A percentile compares a stretch with the other conserved stretches of the same genome.
Evolutionary conservation across 2,888 invertebrate species (phyloP).

Genomic region (Thereva unica): DNA sequence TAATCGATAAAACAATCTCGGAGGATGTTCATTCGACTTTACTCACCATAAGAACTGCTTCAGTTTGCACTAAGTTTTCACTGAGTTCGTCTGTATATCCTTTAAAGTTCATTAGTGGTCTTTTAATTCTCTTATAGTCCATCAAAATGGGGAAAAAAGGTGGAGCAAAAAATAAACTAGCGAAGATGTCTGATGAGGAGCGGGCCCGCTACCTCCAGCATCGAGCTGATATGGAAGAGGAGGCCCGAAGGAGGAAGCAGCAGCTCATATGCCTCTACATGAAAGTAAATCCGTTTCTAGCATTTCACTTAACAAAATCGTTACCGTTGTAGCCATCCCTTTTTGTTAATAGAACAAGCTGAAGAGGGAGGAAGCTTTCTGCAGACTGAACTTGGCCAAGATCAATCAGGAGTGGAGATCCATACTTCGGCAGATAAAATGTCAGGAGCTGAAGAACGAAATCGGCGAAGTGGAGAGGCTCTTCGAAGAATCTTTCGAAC

Average conservation of each 20-base stretch:
- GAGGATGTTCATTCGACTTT: no score
- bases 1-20: no score
- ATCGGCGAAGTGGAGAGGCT: slow-evolving; percentile 63
- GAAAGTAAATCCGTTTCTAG: slow-evolving; percentile 63
- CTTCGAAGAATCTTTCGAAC: slow-evolving; percentile 61
- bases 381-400: slow-evolving; percentile 79
- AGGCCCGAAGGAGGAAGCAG: slow-evolving; percentile 76
- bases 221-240: slow-evolving; percentile 80
- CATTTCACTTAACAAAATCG: slow-evolving; percentile 3
- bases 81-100: no score
- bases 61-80: no score
- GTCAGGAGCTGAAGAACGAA: slow-evolving; percentile 72
- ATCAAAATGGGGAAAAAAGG: slow-evolving; percentile 63
- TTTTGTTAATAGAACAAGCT: slow-evolving; percentile 70
- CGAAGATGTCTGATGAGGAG: slow-evolving; percentile 85
- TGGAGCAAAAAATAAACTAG: slow-evolving; percentile 72
- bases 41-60: no score
- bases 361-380: slow-evolving; percentile 77
- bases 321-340: not conserved
- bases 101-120: no score
- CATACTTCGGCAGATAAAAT: slow-evolving; percentile 74
- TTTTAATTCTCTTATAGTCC: no score
- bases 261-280: slow-evolving; percentile 79
- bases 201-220: slow-evolving; percentile 79
- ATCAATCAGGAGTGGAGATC: slow-evolving; percentile 85